These are phyloP conservation scores for Hippolais icterina DNA, from an alignment of 2,113 vertebrate species.

Conservation along the genomic window DNA sequence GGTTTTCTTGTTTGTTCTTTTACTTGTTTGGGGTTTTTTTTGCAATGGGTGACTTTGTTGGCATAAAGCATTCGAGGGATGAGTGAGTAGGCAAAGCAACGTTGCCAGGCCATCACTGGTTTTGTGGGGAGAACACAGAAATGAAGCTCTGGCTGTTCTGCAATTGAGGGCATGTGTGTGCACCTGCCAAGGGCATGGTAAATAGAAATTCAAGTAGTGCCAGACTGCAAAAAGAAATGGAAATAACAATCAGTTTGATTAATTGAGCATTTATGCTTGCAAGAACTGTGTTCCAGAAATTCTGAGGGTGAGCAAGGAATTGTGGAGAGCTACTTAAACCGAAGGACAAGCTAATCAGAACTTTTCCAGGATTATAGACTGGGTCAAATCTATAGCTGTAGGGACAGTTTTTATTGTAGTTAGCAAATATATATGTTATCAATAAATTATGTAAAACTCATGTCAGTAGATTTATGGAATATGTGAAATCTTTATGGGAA, in stretches of 20 bases:
- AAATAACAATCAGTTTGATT: background rate
- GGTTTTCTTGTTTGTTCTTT: background rate
- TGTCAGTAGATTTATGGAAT: background rate
- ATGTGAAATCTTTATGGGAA: background rate
- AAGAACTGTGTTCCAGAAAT: background rate
- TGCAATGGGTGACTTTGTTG: background rate
- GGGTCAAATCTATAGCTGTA: background rate
- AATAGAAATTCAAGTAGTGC: background rate
- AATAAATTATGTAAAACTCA: background rate
- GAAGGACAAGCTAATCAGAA: background rate
- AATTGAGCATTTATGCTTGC: background rate
- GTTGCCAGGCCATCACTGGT: accelerated
- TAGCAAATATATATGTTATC: background rate
- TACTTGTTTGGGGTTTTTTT: background rate
- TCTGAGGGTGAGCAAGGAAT: background rate
- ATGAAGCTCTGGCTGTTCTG: background rate
- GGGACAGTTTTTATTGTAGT: background rate
- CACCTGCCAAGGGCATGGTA: background rate
- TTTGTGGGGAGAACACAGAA: background rate
- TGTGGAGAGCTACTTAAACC: background rate
- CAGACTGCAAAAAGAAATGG: background rate
- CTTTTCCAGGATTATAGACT: background rate
- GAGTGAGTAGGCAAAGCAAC: background rate
- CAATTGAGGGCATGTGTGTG: background rate
- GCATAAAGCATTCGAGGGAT: background rate